Percentiles rank a stretch among this genome's conserved stretches.
These are phyloP conservation scores for Trichogramma evanescens DNA, from an alignment of 2,888 invertebrate genomes.

Conservation along the genomic window DNA sequence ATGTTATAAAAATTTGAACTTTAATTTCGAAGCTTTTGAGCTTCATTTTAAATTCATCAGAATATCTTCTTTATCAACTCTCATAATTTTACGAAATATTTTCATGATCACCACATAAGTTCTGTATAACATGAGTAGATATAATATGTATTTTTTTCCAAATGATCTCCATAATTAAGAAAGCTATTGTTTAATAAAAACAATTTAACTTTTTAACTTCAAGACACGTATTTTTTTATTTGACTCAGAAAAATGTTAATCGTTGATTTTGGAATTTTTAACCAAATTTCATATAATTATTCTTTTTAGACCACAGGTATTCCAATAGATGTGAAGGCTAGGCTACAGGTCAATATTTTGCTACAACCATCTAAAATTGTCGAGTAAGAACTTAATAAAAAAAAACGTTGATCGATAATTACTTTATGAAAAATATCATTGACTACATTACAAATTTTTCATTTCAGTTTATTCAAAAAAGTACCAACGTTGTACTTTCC, in stretches of 20 bases:
- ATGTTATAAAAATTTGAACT: too few species aligned
- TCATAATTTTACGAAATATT: too few species aligned
- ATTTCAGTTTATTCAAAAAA: conserved; percentile 57
- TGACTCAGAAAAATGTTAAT: neutral
- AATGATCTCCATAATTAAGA: too few species aligned
- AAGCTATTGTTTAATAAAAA: too few species aligned
- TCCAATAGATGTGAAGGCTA: conserved; percentile 67
- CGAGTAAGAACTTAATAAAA: conserved; percentile 52
- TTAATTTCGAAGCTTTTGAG: too few species aligned
- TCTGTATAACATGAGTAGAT: too few species aligned
- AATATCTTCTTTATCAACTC: too few species aligned
- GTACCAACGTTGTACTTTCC: conserved; percentile 67
- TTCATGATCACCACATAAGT: too few species aligned
- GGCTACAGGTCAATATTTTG: conserved; percentile 73
- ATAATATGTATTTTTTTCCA: too few species aligned
- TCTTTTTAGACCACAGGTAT: conserved; percentile 62
- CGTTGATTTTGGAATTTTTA: neutral
- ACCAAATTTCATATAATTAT: neutral
- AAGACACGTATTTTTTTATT: too few species aligned
- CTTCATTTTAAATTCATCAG: too few species aligned
- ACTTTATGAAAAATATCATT: neutral
- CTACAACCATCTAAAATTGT: conserved; percentile 59
- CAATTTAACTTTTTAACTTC: too few species aligned
- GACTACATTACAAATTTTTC: neutral
- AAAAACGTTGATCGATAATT: neutral